phyloP scores from a whole-genome alignment of 2,113 vertebrate genomes.

The Grus americana region DNA sequence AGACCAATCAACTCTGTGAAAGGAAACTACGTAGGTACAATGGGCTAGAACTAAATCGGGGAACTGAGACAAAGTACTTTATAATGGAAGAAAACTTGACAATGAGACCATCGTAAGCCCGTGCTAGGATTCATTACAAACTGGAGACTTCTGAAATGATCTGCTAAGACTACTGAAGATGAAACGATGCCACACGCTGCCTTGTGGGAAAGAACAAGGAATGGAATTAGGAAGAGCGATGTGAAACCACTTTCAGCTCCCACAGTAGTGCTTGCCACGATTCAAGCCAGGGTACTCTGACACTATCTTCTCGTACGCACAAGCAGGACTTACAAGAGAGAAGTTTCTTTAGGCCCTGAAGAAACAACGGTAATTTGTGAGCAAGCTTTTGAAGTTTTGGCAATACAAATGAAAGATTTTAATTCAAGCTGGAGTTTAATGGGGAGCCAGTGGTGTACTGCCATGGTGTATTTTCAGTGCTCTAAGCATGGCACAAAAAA shows the following conservation, averaged over 20 bases:
- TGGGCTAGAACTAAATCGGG: not conserved
- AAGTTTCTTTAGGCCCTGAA: not conserved
- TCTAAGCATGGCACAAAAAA: too few relatives aligned
- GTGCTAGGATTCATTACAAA: not conserved
- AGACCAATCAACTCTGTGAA: accelerated
- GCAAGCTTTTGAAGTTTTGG: not conserved
- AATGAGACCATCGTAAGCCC: not conserved
- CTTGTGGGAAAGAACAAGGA: not conserved
- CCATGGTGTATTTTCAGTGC: not conserved
- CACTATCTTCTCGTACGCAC: not conserved
- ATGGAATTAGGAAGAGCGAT: not conserved
- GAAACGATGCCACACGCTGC: not conserved
- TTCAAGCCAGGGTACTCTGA: not conserved
- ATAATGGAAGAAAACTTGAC: not conserved
- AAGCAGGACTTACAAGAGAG: not conserved
- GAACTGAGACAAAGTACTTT: not conserved
- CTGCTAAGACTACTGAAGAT: not conserved
- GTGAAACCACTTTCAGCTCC: not conserved
- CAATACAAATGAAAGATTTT: not conserved
- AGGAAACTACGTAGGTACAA: not conserved
- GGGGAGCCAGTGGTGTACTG: too few relatives aligned
- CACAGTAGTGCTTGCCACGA: not conserved
- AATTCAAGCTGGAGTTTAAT: too few relatives aligned
- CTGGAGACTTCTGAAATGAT: not conserved
- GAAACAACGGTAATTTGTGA: not conserved